Evolutionary conservation across 2,113 vertebrate species (phyloP).

Genomic region (Pachyramphus minor): DNA sequence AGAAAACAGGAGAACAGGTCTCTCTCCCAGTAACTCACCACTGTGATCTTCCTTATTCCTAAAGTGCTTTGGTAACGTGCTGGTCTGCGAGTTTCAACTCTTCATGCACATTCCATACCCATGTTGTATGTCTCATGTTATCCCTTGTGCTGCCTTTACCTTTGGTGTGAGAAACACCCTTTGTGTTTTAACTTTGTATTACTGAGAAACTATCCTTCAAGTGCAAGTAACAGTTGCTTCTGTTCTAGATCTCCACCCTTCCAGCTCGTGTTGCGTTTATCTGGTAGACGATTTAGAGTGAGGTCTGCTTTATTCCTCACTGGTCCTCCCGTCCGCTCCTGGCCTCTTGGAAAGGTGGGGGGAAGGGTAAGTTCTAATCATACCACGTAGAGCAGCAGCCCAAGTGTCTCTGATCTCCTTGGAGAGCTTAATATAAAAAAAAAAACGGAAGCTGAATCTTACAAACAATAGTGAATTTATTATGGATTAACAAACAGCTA

Average conservation of each 20-base stretch:
- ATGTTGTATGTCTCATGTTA: not conserved
- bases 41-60: not conserved
- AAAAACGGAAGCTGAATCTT: not conserved
- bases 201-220: not conserved
- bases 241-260: not conserved
- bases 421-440: slow-evolving; percentile 2
- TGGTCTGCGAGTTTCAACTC: not conserved
- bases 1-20: not conserved
- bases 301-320: not conserved
- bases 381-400: not conserved
- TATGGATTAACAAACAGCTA: not conserved
- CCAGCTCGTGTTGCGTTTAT: not conserved
- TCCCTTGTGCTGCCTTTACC: not conserved
- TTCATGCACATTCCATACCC: not conserved
- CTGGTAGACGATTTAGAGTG: not conserved
- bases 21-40: not conserved
- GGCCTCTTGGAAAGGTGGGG: not conserved
- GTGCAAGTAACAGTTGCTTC: not conserved
- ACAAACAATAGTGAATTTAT: slow-evolving; percentile 39
- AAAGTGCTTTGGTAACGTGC: not conserved
- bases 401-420: not conserved
- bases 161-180: not conserved
- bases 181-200: not conserved
- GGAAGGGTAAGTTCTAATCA: not conserved
- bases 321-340: slow-evolving; percentile 14